Conservation (phyloP, 2,113 vertebrate genomes). For the Cacatua alba region DNA sequence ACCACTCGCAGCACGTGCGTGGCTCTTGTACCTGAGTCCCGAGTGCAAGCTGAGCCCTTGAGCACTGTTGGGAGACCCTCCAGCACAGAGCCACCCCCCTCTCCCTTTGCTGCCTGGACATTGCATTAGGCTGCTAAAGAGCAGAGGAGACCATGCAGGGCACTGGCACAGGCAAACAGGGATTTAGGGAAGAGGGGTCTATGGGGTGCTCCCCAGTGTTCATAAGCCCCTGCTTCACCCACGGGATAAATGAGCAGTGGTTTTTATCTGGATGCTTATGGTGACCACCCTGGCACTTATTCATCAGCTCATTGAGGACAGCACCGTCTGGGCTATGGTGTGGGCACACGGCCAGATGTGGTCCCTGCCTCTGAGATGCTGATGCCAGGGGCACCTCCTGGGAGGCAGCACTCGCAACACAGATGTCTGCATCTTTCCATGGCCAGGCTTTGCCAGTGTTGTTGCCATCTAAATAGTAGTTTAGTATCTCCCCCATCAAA, state of each 20-base stretch:
- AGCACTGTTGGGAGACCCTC: neutral
- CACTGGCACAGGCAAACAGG: neutral
- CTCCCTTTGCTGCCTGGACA: neutral
- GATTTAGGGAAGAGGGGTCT: neutral
- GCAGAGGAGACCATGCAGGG: neutral
- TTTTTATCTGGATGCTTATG: neutral
- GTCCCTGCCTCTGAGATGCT: neutral
- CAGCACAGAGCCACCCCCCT: accelerated
- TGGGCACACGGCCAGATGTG: neutral
- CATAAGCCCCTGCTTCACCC: neutral
- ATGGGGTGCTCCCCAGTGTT: neutral
- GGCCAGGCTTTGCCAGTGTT: neutral
- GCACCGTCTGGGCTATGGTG: accelerated
- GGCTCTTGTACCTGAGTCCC: accelerated
- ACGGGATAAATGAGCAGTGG: neutral
- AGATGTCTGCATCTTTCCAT: neutral
- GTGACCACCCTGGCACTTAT: neutral
- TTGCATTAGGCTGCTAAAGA: neutral
- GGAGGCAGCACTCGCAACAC: neutral
- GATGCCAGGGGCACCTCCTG: neutral
- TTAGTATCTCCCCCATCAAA: neutral
- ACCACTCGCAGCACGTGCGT: accelerated
- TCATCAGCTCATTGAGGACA: neutral
- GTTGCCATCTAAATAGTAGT: neutral
- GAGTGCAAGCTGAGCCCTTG: neutral